Percentiles rank a stretch among this genome's conserved stretches.
Evolutionary conservation across 2,113 vertebrate genomes (phyloP).

Genomic region (Anhinga rufa): DNA sequence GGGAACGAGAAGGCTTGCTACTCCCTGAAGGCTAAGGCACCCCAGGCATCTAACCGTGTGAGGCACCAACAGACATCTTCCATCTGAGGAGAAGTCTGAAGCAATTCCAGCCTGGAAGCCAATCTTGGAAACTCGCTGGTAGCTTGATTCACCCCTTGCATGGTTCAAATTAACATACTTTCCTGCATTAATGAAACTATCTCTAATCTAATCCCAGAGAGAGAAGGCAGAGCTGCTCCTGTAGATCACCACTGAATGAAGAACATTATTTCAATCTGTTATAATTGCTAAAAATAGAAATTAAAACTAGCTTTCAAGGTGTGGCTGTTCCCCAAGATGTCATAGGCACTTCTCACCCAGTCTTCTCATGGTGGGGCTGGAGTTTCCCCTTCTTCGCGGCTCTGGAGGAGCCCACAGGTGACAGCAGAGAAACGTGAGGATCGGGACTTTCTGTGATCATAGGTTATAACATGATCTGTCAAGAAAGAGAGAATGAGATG

Average conservation of each 20-base stretch:
- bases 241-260: background rate
- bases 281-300: background rate
- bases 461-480: slow-evolving; percentile 56
- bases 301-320: background rate
- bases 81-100: background rate
- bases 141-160: background rate
- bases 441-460: slow-evolving; percentile 59
- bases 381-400: slow-evolving; percentile 6
- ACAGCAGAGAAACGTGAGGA: slow-evolving; percentile 46
- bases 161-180: background rate
- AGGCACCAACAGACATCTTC: background rate
- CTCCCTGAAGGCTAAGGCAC: background rate
- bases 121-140: background rate
- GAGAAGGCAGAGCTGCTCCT: background rate
- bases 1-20: background rate
- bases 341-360: slow-evolving; percentile 44
- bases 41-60: background rate
- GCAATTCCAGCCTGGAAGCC: background rate
- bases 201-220: background rate
- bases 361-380: slow-evolving; percentile 34
- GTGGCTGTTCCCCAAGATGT: background rate
- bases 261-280: background rate
- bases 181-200: background rate
- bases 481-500: slow-evolving; percentile 63
- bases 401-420: slow-evolving; percentile 49